Conservation (phyloP, 2,797 vertebrate genomes). For the Euphonia xanthogaster region DNA sequence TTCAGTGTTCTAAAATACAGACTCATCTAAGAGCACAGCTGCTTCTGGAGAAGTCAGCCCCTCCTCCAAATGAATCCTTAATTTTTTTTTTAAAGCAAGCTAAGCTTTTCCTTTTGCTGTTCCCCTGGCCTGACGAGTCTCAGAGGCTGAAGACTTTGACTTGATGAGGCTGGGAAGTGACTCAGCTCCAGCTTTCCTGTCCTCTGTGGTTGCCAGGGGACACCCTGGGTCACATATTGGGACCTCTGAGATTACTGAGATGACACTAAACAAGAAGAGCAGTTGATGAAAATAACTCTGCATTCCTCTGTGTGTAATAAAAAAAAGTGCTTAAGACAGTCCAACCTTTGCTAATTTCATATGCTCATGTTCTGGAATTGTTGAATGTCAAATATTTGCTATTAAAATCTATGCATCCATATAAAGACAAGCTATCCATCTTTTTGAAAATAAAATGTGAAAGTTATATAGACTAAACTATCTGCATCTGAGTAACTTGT, state of each 20-base stretch:
- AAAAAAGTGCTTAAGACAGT: not conserved
- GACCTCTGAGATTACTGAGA: not conserved
- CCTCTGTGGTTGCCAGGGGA: not conserved
- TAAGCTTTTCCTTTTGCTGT: not conserved
- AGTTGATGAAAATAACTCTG: not conserved
- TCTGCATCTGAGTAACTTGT: not conserved
- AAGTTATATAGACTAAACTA: not conserved
- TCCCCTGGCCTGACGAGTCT: not conserved
- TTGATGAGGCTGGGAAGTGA: not conserved
- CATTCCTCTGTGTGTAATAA: not conserved
- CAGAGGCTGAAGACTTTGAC: not conserved
- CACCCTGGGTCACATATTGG: not conserved
- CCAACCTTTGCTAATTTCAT: not conserved
- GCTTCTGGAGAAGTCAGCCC: not conserved
- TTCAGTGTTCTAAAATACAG: not conserved
- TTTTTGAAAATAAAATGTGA: not conserved
- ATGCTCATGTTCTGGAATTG: not conserved
- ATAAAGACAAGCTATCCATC: not conserved
- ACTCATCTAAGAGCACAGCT: not conserved
- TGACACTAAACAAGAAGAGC: not conserved
- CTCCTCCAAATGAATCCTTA: not conserved
- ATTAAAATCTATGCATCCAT: not conserved
- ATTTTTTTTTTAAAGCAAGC: not conserved
- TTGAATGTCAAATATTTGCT: not conserved
- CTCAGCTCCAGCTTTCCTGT: not conserved